Evolutionary conservation across 2,797 vertebrate genomes (phyloP), one percentile per base, ranked within the genome.

Genomic region (Sparus aurata): DNA sequence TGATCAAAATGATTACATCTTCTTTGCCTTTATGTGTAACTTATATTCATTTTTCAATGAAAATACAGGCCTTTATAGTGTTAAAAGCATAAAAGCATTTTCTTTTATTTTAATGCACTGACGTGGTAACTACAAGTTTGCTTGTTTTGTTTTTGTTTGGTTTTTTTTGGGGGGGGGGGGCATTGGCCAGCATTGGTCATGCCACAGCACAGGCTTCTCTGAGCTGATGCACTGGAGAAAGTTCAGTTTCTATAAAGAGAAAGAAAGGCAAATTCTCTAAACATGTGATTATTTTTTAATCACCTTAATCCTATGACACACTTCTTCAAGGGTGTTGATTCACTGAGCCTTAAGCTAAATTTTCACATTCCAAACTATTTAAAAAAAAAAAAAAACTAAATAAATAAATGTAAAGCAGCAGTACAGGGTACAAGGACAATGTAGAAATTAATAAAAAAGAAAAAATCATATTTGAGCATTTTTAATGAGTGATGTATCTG

Each of bases 281-380:
- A 71, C 22, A 73, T 13, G 17, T 25, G 16, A 60, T 60, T 54
- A 65, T 66, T 50, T 47, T 30, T 7, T 45, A 3, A 73, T 77
- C 34, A 49, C 61, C 23, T 67, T 59, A 68, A 65, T 64, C 46
- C 47, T 30, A 9, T 61, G 16, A 68, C 30, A 43, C 41, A 64
- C 16, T 27, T 57, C 17, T 54, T 60, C 47, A 38, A 61, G 23
- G 18, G 25, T 46, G 27, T 52, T 54, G 30, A 41, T 30, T 70
- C 41, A 55, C 3, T 20, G 47, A 66, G 18, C 22, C 22, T 38
- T 11, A 3, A 54, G 54, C 55, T 13, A 15, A 0, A 54, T 53
- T 23, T 59, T 8, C 46, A 47, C 8, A n/a, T n/a, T n/a, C n/a
- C n/a, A n/a, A n/a, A n/a, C n/a, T n/a, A n/a, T n/a, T n/a, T n/a